Evolutionary conservation across 2,888 invertebrate genomes (phyloP).

Genomic region (Cybosia mesomella): DNA sequence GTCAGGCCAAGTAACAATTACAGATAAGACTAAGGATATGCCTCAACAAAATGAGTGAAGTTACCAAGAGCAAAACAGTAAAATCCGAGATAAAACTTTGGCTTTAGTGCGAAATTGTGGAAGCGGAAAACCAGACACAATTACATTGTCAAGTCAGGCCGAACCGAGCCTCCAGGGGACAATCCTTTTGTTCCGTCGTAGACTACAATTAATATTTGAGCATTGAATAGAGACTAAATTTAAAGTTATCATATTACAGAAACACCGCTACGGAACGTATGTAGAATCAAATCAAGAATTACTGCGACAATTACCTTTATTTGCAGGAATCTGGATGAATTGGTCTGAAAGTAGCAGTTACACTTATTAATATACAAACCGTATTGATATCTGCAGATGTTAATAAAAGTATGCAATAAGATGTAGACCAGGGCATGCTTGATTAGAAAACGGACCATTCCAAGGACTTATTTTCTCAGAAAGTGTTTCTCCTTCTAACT

Average conservation of each 20-base stretch:
- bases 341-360: too few species aligned
- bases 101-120: background rate
- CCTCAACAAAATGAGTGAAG: background rate
- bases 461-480: too few species aligned
- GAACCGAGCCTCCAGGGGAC: conserved; percentile 7
- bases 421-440: too few species aligned
- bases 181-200: conserved; percentile 4
- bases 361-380: too few species aligned
- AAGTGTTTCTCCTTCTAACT: too few species aligned
- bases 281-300: too few species aligned
- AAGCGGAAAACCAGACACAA: conserved; percentile 8
- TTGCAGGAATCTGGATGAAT: too few species aligned
- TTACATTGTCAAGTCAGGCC: conserved; percentile 10
- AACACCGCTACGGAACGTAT: background rate
- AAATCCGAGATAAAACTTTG: conserved; percentile 9
- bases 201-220: conserved; percentile 10
- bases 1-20: background rate
- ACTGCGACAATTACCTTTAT: too few species aligned
- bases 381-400: too few species aligned
- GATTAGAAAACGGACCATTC: too few species aligned
- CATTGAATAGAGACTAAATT: background rate
- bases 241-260: background rate
- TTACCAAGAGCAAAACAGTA: background rate
- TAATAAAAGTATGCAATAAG: too few species aligned
- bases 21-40: background rate